Evolutionary conservation across 2,888 invertebrate species (phyloP).

Genomic region (Myathropa florea): DNA sequence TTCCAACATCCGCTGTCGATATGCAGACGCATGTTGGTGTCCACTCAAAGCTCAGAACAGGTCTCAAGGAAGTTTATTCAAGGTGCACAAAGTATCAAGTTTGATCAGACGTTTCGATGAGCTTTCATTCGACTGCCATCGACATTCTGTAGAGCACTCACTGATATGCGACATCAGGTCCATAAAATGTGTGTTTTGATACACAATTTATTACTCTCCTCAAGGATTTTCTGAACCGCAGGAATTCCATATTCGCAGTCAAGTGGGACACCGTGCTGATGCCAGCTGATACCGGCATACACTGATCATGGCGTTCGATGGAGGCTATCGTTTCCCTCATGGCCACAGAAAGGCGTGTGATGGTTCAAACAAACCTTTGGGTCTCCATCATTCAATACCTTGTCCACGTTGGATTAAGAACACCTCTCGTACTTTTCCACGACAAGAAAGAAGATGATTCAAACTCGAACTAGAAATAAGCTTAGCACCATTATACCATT

Average conservation of each 20-base stretch:
- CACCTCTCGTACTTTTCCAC: neutral
- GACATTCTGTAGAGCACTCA: neutral
- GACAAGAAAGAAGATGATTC: neutral
- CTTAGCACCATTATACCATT: conserved; percentile 17
- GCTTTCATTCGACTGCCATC: neutral
- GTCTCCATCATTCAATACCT: neutral
- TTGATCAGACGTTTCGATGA: neutral
- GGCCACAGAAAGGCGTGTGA: neutral
- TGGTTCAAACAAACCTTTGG: neutral
- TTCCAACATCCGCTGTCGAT: neutral
- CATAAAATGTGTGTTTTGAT: neutral
- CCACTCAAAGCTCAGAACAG: neutral
- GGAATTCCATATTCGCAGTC: no score
- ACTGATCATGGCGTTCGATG: neutral
- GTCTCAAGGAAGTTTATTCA: neutral
- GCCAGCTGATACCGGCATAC: neutral
- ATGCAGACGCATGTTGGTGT: no score
- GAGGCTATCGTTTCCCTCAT: neutral
- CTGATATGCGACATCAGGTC: neutral
- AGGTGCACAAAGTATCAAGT: neutral
- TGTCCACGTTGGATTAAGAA: neutral
- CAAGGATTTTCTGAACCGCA: neutral
- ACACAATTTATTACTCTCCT: neutral
- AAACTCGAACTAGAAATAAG: neutral
- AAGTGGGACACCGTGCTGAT: neutral